Evolutionary conservation across 2,113 vertebrate species (phyloP).

Genomic region (Lethenteron camtschaticum): DNA sequence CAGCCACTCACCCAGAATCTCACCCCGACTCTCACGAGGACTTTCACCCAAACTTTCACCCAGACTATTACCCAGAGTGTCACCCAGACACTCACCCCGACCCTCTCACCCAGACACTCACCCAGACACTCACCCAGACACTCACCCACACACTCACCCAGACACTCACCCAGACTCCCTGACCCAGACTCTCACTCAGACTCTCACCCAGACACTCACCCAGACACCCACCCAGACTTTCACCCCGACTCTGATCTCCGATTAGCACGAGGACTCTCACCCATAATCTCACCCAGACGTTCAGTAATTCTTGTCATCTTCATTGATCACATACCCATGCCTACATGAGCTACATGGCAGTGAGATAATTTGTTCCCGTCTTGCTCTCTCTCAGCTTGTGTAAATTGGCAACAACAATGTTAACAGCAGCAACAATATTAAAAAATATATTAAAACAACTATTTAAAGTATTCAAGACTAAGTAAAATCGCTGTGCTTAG

Average conservation of each 20-base stretch:
- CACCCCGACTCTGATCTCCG: not conserved
- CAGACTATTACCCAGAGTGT: not conserved
- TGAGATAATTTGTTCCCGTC: no score
- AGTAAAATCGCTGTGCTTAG: no score
- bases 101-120: not conserved
- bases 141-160: not conserved
- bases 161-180: not conserved
- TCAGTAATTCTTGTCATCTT: no score
- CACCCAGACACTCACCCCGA: not conserved
- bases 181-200: not conserved
- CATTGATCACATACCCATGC: no score
- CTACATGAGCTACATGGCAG: no score
- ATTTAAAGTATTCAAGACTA: no score
- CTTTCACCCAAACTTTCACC: not conserved
- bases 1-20: not conserved
- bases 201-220: not conserved
- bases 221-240: not conserved
- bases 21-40: not conserved
- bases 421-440: no score
- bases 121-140: not conserved
- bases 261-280: not conserved
- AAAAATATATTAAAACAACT: no score
- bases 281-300: not conserved
- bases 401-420: no score
- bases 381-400: no score